These are phyloP conservation scores for Pagetopsis macropterus DNA, from an alignment of 2,797 vertebrate species.

Conservation along the genomic window DNA sequence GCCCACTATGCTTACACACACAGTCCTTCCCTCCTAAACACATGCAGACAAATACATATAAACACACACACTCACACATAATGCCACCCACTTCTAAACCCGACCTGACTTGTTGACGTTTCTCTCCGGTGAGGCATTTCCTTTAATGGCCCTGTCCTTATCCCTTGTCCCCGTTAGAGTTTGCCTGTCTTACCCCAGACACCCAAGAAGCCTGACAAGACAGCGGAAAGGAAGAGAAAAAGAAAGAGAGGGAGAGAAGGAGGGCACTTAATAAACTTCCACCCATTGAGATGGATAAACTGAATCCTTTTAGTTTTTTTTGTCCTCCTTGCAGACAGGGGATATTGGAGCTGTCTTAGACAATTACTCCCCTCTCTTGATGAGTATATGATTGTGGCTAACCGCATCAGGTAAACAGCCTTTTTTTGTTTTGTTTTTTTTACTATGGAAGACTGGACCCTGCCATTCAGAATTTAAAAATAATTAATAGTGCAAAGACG, in stretches of 20 bases:
- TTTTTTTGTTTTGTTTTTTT: not conserved
- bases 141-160: slow-evolving; percentile 73
- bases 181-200: slow-evolving; percentile 65
- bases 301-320: slow-evolving; percentile 41
- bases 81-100: slow-evolving; percentile 68
- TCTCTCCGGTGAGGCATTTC: slow-evolving; percentile 70
- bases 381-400: slow-evolving; percentile 46
- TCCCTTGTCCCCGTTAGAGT: slow-evolving; percentile 73
- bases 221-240: slow-evolving; percentile 10
- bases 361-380: slow-evolving; percentile 62
- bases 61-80: slow-evolving; percentile 31
- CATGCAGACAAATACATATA: slow-evolving; percentile 7
- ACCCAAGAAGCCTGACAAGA: slow-evolving; percentile 68
- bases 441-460: slow-evolving; percentile 18
- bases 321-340: slow-evolving; percentile 32
- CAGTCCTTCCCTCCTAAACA: slow-evolving; percentile 20
- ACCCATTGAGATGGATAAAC: slow-evolving; percentile 65
- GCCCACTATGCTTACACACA: slow-evolving; percentile 28
- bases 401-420: slow-evolving; percentile 38
- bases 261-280: slow-evolving; percentile 52
- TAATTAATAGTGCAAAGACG: not conserved
- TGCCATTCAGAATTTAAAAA: slow-evolving; percentile 8
- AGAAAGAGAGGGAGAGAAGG: slow-evolving; percentile 17
- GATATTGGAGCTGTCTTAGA: slow-evolving; percentile 54
- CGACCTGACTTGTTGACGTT: slow-evolving; percentile 71